Base-by-base conservation (phyloP, 2,113 vertebrate species). In the Acanthisitta chloris region DNA sequence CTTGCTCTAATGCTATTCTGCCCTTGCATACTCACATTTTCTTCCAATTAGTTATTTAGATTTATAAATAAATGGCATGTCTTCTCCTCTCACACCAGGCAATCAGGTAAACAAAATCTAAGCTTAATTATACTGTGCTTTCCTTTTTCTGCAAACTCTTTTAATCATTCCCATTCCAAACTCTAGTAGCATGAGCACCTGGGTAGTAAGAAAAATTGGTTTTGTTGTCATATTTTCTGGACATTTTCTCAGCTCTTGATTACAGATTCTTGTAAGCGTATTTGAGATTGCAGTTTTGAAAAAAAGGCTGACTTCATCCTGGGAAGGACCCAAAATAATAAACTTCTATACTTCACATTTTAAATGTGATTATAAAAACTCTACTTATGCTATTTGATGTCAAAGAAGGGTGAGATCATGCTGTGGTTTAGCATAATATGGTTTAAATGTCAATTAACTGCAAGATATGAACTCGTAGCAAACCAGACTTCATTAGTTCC, bases 21-120 rank as follows among this genome's bases (percentile, higher is more conserved):
- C 18, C 78, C 43, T 86, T 72, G n/a, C n/a, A 92, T 59, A 67
- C 12, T 77, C 49, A 54, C 25, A 40, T 94, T 96, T 86, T 62
- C 92, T 92, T 94, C 86, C 90, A 95, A 65, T 78, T 94, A 86
- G 46, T 72, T 90, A 81, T 94, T 96, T 81, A 73, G 46, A 78
- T 86, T 93, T 93, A 86, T 67, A 92, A 94, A 88, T 81, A 83
- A 96, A 90, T 92, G 51, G 8, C 51, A 74, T 55, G 40, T 55
- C 79, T 92, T 89, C 38, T 91, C 28, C 33, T 66, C 70, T 96
- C 88, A 78, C 79, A 48, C 82, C 72, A 81, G 85, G 90, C 34
- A 88, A 92, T 52, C 55, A 78, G 64, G 59, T 80, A 94, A 95
- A 92, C 55, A 96, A 95, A 96, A 90, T 49, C 79, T 82, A 86